Conservation (phyloP, 2,113 vertebrate species). For the Oxyura jamaicensis region DNA sequence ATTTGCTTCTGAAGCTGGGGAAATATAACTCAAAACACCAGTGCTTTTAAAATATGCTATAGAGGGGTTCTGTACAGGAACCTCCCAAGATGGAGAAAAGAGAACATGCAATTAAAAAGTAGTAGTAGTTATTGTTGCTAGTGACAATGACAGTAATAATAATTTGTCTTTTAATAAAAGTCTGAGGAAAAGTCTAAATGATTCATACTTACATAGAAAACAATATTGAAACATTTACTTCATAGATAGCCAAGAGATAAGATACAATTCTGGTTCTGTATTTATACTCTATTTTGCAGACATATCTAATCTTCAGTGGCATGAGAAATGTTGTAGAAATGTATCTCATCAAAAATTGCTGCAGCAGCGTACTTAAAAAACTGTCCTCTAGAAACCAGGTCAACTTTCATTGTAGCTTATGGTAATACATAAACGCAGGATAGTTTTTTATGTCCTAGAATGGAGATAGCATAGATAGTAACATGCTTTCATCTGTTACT, state of each 20-base stretch:
- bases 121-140: not conserved
- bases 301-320: slow-evolving; percentile 67
- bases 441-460: slow-evolving; percentile 56
- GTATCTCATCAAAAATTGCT: slow-evolving; percentile 68
- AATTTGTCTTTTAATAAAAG: not conserved
- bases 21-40: slow-evolving; percentile 26
- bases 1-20: not conserved
- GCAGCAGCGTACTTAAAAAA: slow-evolving; percentile 70
- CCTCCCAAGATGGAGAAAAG: not conserved
- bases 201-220: slow-evolving; percentile 53
- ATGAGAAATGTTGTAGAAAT: slow-evolving; percentile 68
- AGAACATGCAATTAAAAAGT: slow-evolving; percentile 47
- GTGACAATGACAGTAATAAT: not conserved
- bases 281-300: slow-evolving; percentile 74
- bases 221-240: slow-evolving; percentile 59
- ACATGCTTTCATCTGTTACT: slow-evolving; percentile 65
- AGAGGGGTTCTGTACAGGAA: slow-evolving; percentile 2
- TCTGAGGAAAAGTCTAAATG: not conserved
- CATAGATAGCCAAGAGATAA: slow-evolving; percentile 60
- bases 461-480: slow-evolving; percentile 64
- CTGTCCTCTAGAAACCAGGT: slow-evolving; percentile 69
- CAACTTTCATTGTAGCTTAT: slow-evolving; percentile 58
- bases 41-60: slow-evolving; percentile 9
- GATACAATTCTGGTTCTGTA: slow-evolving; percentile 66
- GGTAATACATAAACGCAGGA: slow-evolving; percentile 47